phyloP scores from a whole-genome alignment of 2,888 invertebrate genomes.

The Dryococelus australis region DNA sequence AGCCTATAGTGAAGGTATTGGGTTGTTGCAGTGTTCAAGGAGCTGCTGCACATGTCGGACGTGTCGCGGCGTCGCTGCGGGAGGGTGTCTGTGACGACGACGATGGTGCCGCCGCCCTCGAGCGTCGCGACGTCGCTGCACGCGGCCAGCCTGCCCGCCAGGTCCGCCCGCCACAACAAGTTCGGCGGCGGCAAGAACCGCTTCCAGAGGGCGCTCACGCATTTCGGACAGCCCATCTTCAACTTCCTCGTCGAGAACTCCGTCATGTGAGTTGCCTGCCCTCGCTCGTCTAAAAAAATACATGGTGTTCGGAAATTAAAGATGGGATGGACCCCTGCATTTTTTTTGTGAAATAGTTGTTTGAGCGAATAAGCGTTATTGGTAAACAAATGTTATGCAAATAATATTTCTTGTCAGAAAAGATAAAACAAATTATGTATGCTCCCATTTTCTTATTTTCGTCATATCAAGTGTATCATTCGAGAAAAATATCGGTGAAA shows the following conservation, averaged over 20 bases:
- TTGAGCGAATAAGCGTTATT: no score
- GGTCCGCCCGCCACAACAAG: constrained; percentile 81
- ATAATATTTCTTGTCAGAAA: no score
- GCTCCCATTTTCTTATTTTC: no score
- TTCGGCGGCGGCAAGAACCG: constrained; percentile 83
- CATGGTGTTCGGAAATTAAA: no score
- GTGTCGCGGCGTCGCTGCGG: constrained; percentile 80
- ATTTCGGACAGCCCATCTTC: constrained; percentile 66
- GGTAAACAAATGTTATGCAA: no score
- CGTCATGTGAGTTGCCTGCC: constrained; percentile 60
- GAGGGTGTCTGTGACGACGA: constrained; percentile 67
- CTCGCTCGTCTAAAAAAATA: no score
- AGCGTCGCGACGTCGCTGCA: constrained; percentile 66
- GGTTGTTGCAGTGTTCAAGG: constrained; percentile 65
- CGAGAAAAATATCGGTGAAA: no score
- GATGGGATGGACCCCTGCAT: no score
- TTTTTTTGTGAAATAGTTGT: no score
- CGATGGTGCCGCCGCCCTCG: constrained; percentile 65
- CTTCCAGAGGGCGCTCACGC: constrained; percentile 81
- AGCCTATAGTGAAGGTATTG: no score
- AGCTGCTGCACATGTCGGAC: constrained; percentile 78
- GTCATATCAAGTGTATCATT: no score
- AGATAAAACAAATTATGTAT: no score
- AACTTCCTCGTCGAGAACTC: constrained; percentile 87
- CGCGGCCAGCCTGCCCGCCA: constrained; percentile 56